Evolutionary conservation across 2,113 vertebrate genomes (phyloP).

Genomic region (Peucedramus taeniatus): DNA sequence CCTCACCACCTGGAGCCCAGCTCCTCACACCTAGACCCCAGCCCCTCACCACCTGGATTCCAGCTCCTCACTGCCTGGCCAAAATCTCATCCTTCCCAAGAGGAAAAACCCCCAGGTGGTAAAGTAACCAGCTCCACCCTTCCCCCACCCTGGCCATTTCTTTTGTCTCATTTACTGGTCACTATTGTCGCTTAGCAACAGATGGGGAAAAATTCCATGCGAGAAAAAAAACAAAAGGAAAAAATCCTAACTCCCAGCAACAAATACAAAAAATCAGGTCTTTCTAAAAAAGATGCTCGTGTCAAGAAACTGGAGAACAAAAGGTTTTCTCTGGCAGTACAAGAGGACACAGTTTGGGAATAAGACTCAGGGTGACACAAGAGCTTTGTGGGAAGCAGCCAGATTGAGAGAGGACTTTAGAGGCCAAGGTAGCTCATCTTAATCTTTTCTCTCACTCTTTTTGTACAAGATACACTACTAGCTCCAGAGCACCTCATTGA

Average conservation of each 20-base stretch:
- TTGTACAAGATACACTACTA: not conserved
- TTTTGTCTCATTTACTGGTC: not conserved
- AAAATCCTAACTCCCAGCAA: not conserved
- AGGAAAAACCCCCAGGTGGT: too few relatives aligned
- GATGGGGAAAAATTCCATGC: not conserved
- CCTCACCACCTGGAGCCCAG: too few relatives aligned
- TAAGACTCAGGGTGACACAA: rapidly evolving
- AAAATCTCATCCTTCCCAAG: not conserved
- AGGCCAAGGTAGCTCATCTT: not conserved
- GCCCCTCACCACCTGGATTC: too few relatives aligned
- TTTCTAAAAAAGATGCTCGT: not conserved
- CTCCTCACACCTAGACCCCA: too few relatives aligned
- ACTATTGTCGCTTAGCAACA: not conserved
- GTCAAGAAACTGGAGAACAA: not conserved
- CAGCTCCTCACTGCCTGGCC: not conserved
- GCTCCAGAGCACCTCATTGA: not conserved
- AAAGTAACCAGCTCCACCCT: not conserved
- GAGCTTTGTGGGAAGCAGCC: not conserved
- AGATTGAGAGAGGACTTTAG: not conserved
- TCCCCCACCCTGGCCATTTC: not conserved
- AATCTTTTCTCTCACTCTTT: not conserved
- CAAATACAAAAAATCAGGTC: not conserved
- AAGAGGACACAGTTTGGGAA: not conserved
- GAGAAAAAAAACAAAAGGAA: not conserved
- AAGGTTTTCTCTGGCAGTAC: not conserved